Base-by-base conservation (phyloP, 2,797 vertebrate genomes). In the Hozukius guyotensis region DNA sequence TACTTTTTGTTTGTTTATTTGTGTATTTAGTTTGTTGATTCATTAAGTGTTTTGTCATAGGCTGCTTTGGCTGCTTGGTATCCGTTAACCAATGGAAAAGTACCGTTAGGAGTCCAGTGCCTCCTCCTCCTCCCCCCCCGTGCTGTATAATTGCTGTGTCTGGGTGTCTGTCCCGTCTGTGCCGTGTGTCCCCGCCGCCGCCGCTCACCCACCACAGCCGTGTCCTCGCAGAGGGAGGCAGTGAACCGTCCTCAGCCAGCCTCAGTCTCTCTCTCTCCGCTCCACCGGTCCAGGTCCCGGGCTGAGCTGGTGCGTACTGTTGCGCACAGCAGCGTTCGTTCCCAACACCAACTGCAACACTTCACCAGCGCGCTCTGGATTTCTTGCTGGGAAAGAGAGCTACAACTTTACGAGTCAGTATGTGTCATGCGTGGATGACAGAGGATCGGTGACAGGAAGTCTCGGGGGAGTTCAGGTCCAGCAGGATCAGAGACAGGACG, bases 371-470 rank as follows among this genome's bases (percentile, higher is more conserved):
- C 83, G 52, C 78, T 34, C 52, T 10, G 52, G 24, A 46, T 32
- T 25, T 8, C 27, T 14, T 38, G 27, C 4, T 29, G 20, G 77
- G 24, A 77, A 8, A 36, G 24, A 68, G 0, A 63, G 38, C 53
- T 49, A 11, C 68, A 84, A 85, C 72, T 84, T 84, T 8, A 63
- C 13, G 14, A 31, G 72, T 73, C 55, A 56, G 12, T 18, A 65
- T 80, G 81, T 62, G 38, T 72, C 29, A 14, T 7, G 52, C 32
- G 9, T 53, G 78, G 52, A 68, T 77, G 78, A 72, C 13, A n/a
- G 52, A 24, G 38, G 69, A 22, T 52, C 86, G 79, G 86, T 82
- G 90, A 90, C 82, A 84, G 72, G 72, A 72, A 22, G 75, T 66
- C 71, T 71, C 52, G 49, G 81, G 83, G 86, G 79, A 77, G 76